Evolutionary conservation across 2,797 vertebrate species (phyloP).

Genomic region (Diceros bicornis): DNA sequence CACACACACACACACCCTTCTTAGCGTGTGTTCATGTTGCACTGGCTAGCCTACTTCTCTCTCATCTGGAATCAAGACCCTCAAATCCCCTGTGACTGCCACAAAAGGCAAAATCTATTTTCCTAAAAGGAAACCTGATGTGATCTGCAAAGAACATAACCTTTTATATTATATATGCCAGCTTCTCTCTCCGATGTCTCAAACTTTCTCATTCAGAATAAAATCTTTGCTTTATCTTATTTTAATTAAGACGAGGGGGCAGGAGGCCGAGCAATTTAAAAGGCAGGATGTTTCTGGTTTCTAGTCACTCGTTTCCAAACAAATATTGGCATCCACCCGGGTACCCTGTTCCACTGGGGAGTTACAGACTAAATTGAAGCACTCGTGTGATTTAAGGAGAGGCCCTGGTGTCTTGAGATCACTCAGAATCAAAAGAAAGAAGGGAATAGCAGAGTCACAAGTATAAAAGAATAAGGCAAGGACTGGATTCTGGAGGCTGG

Average conservation of each 20-base stretch:
- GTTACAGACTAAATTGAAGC: not conserved
- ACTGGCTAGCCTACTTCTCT: not conserved
- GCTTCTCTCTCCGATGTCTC: not conserved
- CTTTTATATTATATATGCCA: not conserved
- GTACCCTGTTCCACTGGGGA: not conserved
- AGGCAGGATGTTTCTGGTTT: not conserved
- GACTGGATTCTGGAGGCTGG: not conserved
- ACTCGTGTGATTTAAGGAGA: not conserved
- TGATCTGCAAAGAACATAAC: conserved; percentile 12
- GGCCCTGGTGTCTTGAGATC: not conserved
- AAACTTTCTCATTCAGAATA: conserved; percentile 27
- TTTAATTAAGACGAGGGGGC: not conserved
- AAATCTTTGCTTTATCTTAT: not conserved
- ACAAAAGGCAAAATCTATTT: not conserved
- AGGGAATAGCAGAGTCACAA: not conserved
- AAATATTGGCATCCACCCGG: not conserved
- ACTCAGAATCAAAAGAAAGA: conserved; percentile 31
- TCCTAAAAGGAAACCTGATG: not conserved
- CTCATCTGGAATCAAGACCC: conserved; percentile 46
- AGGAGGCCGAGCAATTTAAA: conserved; percentile 22
- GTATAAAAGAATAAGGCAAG: not conserved
- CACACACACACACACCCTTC: not conserved
- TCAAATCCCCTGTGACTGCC: not conserved
- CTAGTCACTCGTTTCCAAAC: conserved; percentile 32
- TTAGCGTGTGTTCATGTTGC: not conserved